Conservation (phyloP, 2,888 invertebrate genomes). For the Lepas anatifera region DNA sequence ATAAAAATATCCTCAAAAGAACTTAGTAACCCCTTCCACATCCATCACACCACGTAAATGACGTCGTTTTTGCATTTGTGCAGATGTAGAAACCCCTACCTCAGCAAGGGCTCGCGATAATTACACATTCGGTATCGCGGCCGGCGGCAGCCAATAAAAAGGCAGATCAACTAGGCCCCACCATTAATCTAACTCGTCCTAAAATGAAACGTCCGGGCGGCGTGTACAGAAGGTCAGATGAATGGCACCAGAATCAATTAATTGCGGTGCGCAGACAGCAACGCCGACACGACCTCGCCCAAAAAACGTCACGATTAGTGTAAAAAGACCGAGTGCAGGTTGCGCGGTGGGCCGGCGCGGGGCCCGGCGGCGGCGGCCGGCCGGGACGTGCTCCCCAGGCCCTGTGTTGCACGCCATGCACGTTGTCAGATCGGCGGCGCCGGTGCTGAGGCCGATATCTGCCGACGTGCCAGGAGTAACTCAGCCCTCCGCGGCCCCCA, state of each 20-base stretch:
- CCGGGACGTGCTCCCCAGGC: too few species aligned
- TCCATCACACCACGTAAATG: neutral
- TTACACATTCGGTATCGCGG: neutral
- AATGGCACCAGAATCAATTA: constrained; percentile 2
- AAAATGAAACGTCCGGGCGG: neutral
- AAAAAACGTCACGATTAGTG: neutral
- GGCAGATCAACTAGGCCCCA: neutral
- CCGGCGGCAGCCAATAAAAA: neutral
- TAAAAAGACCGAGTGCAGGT: neutral
- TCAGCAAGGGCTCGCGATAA: constrained; percentile 4
- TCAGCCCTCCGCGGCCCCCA: too few species aligned
- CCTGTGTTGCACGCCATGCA: too few species aligned
- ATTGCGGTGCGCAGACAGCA: neutral
- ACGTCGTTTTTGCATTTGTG: neutral
- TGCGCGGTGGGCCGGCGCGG: too few species aligned
- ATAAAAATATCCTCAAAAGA: too few species aligned
- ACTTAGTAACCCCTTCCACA: too few species aligned
- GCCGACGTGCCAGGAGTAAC: too few species aligned
- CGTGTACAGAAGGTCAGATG: neutral
- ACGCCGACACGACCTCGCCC: neutral
- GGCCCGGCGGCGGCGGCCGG: too few species aligned
- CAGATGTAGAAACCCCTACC: constrained; percentile 10
- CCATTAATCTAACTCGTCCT: constrained; percentile 5
- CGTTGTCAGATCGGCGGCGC: too few species aligned
- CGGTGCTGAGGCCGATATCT: too few species aligned